These are phyloP conservation scores for Pollachius pollachius DNA, from an alignment of 2,113 vertebrate species.

Conservation along the genomic window DNA sequence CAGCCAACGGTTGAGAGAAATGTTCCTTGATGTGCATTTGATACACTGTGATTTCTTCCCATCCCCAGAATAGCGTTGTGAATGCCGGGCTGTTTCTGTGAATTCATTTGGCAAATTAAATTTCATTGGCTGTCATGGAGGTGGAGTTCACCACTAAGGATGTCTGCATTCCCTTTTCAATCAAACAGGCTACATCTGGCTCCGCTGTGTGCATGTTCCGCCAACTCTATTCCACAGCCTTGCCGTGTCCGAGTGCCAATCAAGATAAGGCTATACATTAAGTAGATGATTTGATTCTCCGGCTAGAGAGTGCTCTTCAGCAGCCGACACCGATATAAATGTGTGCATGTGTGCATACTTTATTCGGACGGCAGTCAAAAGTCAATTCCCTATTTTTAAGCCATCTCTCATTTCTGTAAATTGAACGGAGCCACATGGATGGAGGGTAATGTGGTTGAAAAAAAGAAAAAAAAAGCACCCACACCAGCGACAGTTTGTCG, in stretches of 20 bases:
- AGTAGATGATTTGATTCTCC: slow-evolving; percentile 55
- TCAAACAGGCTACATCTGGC: slow-evolving; percentile 32
- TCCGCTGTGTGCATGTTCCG: slow-evolving; percentile 40
- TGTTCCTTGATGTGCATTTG: slow-evolving; percentile 36
- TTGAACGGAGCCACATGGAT: slow-evolving; percentile 46
- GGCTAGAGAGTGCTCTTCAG: slow-evolving; percentile 41
- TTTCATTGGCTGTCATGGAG: slow-evolving; percentile 35
- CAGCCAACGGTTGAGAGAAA: background rate
- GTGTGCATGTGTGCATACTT: slow-evolving; percentile 49
- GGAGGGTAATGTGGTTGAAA: slow-evolving; percentile 20
- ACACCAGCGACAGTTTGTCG: too few relatives aligned
- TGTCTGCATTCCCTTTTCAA: slow-evolving; percentile 31
- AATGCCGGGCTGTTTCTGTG: slow-evolving; percentile 27
- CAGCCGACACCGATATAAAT: slow-evolving; percentile 51
- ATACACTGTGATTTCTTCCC: slow-evolving; percentile 32
- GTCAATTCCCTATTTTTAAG: slow-evolving; percentile 55
- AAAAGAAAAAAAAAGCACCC: slow-evolving; percentile 16
- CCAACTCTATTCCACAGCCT: slow-evolving; percentile 28
- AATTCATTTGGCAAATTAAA: slow-evolving; percentile 51
- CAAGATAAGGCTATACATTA: slow-evolving; percentile 52
- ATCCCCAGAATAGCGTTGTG: slow-evolving; percentile 27
- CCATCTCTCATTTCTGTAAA: slow-evolving; percentile 46
- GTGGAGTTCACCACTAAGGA: slow-evolving; percentile 36
- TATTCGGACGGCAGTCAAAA: slow-evolving; percentile 59
- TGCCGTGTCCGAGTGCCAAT: slow-evolving; percentile 47